A percentile compares a stretch with the other conserved stretches of the same genome.
These are phyloP conservation scores for Octodon degus DNA, from an alignment of 2,113 vertebrate genomes.

Conservation along the genomic window DNA sequence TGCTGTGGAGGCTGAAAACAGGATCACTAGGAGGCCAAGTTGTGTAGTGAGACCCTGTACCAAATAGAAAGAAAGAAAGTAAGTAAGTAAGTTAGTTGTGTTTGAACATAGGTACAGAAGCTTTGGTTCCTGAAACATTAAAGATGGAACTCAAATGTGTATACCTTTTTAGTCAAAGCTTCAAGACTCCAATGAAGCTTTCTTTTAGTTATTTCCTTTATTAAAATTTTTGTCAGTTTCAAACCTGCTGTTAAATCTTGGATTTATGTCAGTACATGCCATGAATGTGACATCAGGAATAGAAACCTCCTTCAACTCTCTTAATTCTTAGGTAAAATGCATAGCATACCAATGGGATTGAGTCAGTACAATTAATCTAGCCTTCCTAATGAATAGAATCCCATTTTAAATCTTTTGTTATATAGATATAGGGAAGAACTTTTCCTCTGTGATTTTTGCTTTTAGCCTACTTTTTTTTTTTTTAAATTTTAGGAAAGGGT, in stretches of 20 bases:
- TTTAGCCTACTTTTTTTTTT: not conserved
- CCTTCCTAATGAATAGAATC: slow-evolving; percentile 59
- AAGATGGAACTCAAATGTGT: slow-evolving; percentile 53
- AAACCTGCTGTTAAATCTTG: slow-evolving; percentile 60
- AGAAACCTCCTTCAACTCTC: slow-evolving; percentile 55
- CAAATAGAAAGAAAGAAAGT: no score
- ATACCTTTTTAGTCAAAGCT: not conserved
- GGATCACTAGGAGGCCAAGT: no score
- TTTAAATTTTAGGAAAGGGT: no score
- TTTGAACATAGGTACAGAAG: not conserved
- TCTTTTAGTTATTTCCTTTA: slow-evolving; percentile 49
- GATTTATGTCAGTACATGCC: slow-evolving; percentile 70
- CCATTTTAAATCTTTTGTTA: slow-evolving; percentile 58
- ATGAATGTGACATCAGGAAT: slow-evolving; percentile 70
- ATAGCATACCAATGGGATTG: slow-evolving; percentile 63
- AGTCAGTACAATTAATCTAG: slow-evolving; percentile 66
- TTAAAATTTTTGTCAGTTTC: slow-evolving; percentile 57
- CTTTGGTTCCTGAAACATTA: not conserved
- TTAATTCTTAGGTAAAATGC: slow-evolving; percentile 69
- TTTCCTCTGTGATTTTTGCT: not conserved
- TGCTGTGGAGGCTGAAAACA: no score
- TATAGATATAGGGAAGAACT: not conserved
- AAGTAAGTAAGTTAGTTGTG: no score
- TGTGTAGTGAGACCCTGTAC: no score
- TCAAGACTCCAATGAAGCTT: slow-evolving; percentile 23